Percentiles rank a stretch among this genome's conserved stretches.
These are phyloP conservation scores for Drosophila seclusa DNA, from an alignment of 2,888 invertebrate species.

Conservation along the genomic window DNA sequence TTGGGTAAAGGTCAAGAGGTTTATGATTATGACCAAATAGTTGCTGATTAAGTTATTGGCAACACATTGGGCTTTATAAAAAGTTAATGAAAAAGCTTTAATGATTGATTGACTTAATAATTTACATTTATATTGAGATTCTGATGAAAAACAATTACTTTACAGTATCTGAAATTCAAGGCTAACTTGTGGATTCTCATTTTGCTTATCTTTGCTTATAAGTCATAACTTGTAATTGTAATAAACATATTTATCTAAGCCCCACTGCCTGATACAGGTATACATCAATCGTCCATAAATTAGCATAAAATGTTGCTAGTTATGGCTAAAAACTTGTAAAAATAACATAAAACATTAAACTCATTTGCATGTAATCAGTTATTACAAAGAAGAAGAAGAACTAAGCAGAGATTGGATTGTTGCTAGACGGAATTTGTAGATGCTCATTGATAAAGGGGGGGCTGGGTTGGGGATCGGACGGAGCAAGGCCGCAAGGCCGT, in stretches of 20 bases:
- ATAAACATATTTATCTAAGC: constrained; percentile 40
- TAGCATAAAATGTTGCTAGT: constrained; percentile 54
- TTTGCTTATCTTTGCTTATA: not conserved
- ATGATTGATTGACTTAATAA: not conserved
- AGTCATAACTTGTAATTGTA: constrained; percentile 29
- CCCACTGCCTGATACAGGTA: constrained; percentile 33
- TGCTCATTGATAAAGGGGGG: constrained; percentile 34
- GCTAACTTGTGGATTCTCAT: not conserved
- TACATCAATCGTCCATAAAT: constrained; percentile 57
- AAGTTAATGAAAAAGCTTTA: not conserved
- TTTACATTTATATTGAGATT: not conserved
- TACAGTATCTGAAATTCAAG: not conserved
- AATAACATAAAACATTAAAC: constrained; percentile 62
- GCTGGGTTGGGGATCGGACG: constrained; percentile 1
- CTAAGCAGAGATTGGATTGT: constrained; percentile 10
- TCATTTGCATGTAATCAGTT: constrained; percentile 59
- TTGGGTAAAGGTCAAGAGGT: constrained; percentile 43
- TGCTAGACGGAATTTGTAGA: constrained; percentile 25
- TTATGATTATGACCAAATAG: not conserved
- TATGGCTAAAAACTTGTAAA: no score
- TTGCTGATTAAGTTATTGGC: no score
- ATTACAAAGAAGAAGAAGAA: constrained; percentile 14
- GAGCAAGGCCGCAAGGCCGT: constrained; percentile 39
- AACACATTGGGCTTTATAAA: not conserved
- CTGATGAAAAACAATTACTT: not conserved